Evolutionary conservation across 2,888 invertebrate species (phyloP).

Genomic region (Brassicogethes aeneus): DNA sequence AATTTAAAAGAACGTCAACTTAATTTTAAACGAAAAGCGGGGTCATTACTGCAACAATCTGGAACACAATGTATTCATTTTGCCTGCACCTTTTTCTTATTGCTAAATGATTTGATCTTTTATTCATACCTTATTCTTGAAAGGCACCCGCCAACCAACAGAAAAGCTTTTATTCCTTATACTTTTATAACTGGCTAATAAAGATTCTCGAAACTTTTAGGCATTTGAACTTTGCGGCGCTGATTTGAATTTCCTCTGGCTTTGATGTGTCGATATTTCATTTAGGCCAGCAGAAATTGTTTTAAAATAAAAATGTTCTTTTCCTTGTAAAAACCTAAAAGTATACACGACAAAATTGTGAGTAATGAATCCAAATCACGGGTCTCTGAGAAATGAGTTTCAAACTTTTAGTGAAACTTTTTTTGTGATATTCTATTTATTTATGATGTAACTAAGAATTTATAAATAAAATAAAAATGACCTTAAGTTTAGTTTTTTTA

Average conservation of each 20-base stretch:
- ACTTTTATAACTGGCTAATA: slow-evolving; percentile 18
- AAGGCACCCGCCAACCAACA: slow-evolving; percentile 6
- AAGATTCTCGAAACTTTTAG: slow-evolving; percentile 16
- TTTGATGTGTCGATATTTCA: slow-evolving; percentile 8
- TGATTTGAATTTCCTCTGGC: slow-evolving; percentile 10
- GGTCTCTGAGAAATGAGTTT: too few species aligned
- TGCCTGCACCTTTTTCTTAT: slow-evolving; percentile 6
- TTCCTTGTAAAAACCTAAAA: too few species aligned
- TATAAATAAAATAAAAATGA: too few species aligned
- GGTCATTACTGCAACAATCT: slow-evolving; percentile 8
- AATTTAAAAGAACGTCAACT: slow-evolving; percentile 2
- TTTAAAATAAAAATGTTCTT: neutral
- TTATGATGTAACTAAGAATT: too few species aligned
- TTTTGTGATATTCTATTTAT: too few species aligned
- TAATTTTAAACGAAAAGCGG: slow-evolving; percentile 6
- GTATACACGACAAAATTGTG: too few species aligned
- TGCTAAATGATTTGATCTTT: slow-evolving; percentile 17
- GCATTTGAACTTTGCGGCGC: slow-evolving; percentile 12
- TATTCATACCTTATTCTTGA: slow-evolving; percentile 16
- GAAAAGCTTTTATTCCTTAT: slow-evolving; percentile 17
- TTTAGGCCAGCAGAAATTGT: slow-evolving; percentile 6
- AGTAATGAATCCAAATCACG: too few species aligned
- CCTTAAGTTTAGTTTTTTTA: too few species aligned
- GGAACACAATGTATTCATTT: slow-evolving; percentile 10
- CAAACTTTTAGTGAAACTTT: too few species aligned